Conservation (phyloP, 2,888 invertebrate species). For the Tetragnatha montana region DNA sequence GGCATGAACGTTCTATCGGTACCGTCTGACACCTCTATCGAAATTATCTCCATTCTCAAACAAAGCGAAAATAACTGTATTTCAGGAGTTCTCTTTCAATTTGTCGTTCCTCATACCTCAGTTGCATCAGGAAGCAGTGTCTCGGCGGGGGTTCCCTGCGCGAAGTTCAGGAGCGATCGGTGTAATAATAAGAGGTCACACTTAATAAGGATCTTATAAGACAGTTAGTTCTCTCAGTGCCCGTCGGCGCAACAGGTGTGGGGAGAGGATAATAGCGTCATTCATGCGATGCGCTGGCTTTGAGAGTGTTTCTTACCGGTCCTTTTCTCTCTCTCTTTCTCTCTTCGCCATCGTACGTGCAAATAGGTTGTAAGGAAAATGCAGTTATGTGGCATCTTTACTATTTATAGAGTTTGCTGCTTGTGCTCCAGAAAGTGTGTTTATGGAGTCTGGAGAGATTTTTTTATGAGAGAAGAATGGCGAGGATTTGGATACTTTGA, state of each 20-base stretch:
- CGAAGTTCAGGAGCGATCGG: slow-evolving; percentile 55
- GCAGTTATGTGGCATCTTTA: not conserved
- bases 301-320: not conserved
- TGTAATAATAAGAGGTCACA: slow-evolving; percentile 45
- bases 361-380: not conserved
- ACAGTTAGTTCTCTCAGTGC: slow-evolving; percentile 17
- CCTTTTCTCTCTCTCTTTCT: slow-evolving; percentile 18
- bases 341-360: not conserved
- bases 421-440: not conserved
- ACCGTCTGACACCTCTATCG: too few species aligned
- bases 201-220: slow-evolving; percentile 50
- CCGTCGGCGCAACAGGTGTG: slow-evolving; percentile 43
- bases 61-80: too few species aligned
- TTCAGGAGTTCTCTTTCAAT: too few species aligned
- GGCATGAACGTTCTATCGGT: too few species aligned
- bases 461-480: too few species aligned
- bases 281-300: slow-evolving; percentile 30
- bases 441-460: not conserved
- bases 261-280: slow-evolving; percentile 23
- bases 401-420: not conserved
- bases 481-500: too few species aligned
- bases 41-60: too few species aligned
- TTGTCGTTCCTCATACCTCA: too few species aligned
- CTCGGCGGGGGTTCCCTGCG: slow-evolving; percentile 30
- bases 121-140: too few species aligned